A percentile compares a stretch with the other conserved stretches of the same genome.
phyloP scores from a whole-genome alignment of 92 coral and sea anemone genomes.

The Diadumene lineata region DNA sequence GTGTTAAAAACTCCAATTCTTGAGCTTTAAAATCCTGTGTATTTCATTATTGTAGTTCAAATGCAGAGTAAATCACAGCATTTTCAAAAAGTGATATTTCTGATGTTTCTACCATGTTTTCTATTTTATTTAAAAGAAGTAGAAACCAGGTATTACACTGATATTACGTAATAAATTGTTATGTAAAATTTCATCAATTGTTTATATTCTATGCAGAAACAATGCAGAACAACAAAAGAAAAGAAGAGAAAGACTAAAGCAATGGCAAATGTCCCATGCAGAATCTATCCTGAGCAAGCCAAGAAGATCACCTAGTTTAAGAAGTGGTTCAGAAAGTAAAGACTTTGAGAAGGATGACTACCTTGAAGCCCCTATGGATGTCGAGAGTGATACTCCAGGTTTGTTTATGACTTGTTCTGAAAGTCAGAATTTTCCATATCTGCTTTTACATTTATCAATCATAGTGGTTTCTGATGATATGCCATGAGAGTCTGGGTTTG shows the following conservation, averaged over 20 bases:
- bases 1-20: no score
- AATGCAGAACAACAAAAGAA: slow-evolving; percentile 55
- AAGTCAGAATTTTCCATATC: neutral
- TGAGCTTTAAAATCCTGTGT: no score
- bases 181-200: no score
- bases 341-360: slow-evolving; percentile 78
- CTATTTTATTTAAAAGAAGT: no score
- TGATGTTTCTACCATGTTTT: no score
- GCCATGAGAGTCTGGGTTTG: no score
- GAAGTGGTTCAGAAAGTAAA: slow-evolving; percentile 23
- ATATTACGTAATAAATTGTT: no score
- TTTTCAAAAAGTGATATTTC: no score
- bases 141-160: no score
- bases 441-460: neutral
- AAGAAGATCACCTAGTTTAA: slow-evolving; percentile 25
- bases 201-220: slow-evolving; percentile 12
- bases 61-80: no score
- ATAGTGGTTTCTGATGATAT: neutral
- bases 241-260: slow-evolving; percentile 61
- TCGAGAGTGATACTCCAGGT: slow-evolving; percentile 96
- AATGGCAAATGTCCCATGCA: slow-evolving; percentile 63
- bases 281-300: slow-evolving; percentile 18
- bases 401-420: neutral
- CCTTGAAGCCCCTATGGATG: slow-evolving; percentile 91
- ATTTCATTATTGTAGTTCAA: no score